These are phyloP conservation scores for Eupeodes corollae DNA, from an alignment of 1,140 invertebrate genomes.

Conservation along the genomic window DNA sequence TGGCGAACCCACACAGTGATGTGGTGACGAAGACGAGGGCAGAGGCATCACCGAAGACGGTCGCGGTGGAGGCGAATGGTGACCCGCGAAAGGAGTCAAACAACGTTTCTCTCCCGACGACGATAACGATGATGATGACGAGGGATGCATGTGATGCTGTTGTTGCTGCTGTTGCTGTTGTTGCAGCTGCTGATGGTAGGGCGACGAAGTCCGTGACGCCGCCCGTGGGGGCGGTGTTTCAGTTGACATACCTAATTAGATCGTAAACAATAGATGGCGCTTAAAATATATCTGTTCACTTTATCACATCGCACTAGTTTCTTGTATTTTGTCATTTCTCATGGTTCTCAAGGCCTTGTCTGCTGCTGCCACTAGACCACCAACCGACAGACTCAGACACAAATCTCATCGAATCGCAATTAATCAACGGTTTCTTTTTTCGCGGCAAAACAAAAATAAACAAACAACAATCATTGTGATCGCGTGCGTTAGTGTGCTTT, in stretches of 20 bases:
- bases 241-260: neutral
- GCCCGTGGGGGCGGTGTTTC: neutral
- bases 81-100: slow-evolving; percentile 3
- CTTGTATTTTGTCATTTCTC: too few relatives aligned
- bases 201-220: neutral
- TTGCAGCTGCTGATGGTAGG: neutral
- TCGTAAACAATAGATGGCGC: too few relatives aligned
- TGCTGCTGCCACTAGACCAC: too few relatives aligned
- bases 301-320: too few relatives aligned
- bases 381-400: too few relatives aligned
- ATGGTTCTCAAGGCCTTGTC: too few relatives aligned
- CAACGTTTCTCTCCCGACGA: neutral
- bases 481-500: slow-evolving; percentile 1
- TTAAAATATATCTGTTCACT: too few relatives aligned
- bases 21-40: slow-evolving; percentile 6
- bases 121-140: slow-evolving; percentile 4
- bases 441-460: too few relatives aligned
- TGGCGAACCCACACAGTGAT: too few relatives aligned
- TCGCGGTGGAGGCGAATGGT: slow-evolving; percentile 4
- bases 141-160: neutral
- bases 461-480: too few relatives aligned
- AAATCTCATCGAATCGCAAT: too few relatives aligned
- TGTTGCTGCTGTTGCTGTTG: neutral
- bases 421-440: too few relatives aligned
- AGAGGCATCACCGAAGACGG: slow-evolving; percentile 6